These are phyloP conservation scores for Zosterops borbonicus DNA, from an alignment of 2,113 vertebrate species.

Conservation along the genomic window DNA sequence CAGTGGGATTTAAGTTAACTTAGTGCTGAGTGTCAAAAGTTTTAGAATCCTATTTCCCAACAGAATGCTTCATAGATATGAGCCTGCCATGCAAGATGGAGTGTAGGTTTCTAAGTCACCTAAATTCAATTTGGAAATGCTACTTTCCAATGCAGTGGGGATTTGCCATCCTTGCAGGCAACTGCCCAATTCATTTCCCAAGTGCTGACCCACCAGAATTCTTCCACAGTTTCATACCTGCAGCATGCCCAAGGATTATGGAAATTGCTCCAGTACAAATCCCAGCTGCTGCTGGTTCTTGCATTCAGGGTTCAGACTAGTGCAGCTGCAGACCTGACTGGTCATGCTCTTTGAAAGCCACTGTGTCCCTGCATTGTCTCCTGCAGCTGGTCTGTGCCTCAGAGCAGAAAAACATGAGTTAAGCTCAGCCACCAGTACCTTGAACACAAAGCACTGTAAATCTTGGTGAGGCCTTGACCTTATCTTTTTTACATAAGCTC, in stretches of 20 bases:
- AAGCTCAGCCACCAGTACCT: neutral
- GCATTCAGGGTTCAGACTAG: neutral
- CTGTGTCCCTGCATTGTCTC: neutral
- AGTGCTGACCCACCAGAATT: neutral
- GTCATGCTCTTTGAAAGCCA: neutral
- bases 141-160: neutral
- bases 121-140: neutral
- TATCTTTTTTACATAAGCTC: slow-evolving; percentile 24
- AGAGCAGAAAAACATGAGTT: neutral
- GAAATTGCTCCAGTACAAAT: neutral
- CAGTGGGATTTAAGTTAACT: neutral
- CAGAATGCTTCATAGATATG: neutral
- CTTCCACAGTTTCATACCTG: neutral
- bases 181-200: neutral
- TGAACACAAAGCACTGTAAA: slow-evolving; percentile 8
- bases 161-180: neutral
- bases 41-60: neutral
- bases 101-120: neutral
- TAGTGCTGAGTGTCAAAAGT: neutral
- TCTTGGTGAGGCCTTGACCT: neutral
- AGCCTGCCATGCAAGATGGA: neutral
- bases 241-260: neutral
- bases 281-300: neutral
- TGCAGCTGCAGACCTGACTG: neutral
- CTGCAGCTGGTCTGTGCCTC: neutral